phyloP scores from a whole-genome alignment of 2,113 vertebrate species.

The Gallinago jamesoni region DNA sequence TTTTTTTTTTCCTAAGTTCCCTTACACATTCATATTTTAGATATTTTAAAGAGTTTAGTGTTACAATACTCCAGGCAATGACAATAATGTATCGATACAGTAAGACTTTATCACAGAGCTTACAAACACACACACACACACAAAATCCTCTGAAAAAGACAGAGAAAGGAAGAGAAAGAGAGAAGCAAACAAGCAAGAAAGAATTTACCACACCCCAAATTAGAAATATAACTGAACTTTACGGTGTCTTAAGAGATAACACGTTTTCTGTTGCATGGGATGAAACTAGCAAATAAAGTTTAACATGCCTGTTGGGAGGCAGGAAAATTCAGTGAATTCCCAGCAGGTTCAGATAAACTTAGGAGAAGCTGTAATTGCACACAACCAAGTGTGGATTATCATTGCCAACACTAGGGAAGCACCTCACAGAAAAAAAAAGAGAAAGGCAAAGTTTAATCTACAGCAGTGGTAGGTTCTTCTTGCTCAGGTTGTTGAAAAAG shows the following conservation, averaged over 20 bases:
- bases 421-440: background rate
- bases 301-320: background rate
- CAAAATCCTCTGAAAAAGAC: background rate
- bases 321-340: background rate
- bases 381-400: background rate
- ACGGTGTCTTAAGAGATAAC: background rate
- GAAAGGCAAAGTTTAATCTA: background rate
- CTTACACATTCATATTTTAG: background rate
- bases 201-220: background rate
- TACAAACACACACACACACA: background rate
- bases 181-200: background rate
- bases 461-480: background rate
- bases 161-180: background rate
- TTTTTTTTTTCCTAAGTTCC: background rate
- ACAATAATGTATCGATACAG: background rate
- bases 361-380: background rate
- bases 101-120: background rate
- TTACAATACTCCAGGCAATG: background rate
- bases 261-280: background rate
- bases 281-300: constrained; percentile 31
- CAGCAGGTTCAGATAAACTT: background rate
- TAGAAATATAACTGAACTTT: background rate
- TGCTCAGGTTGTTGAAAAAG: background rate
- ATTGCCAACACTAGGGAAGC: background rate
- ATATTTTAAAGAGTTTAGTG: background rate